Base-by-base conservation (phyloP, 2,797 vertebrate genomes). In the Pristis pectinata region DNA sequence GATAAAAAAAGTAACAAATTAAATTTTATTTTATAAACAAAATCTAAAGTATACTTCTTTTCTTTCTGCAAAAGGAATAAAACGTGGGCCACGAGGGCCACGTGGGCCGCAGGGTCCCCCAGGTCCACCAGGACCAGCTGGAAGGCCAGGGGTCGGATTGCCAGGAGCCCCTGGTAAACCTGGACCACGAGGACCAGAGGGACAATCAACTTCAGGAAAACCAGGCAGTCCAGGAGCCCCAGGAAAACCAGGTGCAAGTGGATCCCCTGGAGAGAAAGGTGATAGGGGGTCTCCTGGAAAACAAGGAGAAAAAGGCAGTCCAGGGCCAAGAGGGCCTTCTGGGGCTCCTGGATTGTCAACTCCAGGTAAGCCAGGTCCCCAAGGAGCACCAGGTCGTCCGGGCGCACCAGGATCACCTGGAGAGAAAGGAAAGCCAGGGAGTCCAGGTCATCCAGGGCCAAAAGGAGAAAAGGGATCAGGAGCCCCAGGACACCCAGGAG, bases 221-320 rank as follows among this genome's bases (percentile, higher is more conserved):
- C 1, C 79, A 85, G 94, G 94, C 13, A 44, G 11, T n/a, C 79
- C 79, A 94, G 94, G 94, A 94, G 79, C 61, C 56, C 0, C 94
- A 41, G 94, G 94, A 85, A 94, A 64, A 7, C 34, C 49, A 67
- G 94, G 94, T 44, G 94, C 4, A 94, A 94, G 15, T 2, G 79
- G 94, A 74, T 44, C 49, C 3, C 56, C 94, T 15, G 94, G 94
- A 82, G 77, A 83, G n/a, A 94, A 94, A 94, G 94, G 94, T 67
- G 79, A 94, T 0, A 15, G 8, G 22, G 94, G 94, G 85, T 34
- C 74, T 76, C 27, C 67, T 74, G 92, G 92, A 70, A 72, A 72
- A 76, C 67, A 49, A 76, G 92, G 92, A 76, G 92, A 34, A 94
- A 94, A 34, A 15, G 92, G 92, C 44, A 94, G 44, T 94, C 5